Conservation (phyloP, 2,888 invertebrate genomes). For the Isoperla grammatica region DNA sequence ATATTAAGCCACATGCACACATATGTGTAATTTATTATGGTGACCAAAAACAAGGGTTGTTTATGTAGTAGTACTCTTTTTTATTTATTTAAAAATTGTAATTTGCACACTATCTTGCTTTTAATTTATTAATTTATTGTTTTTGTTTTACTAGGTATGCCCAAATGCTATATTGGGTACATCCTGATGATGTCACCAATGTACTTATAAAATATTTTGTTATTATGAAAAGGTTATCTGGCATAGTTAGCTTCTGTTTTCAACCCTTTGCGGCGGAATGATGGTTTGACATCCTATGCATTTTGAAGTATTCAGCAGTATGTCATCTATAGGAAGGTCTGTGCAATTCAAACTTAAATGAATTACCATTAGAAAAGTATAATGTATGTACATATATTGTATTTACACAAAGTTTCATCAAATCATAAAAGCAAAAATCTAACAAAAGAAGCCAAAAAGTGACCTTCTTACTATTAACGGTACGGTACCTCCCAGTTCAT, state of each 20-base stretch:
- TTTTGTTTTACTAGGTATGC: not conserved
- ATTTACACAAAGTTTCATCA: conserved; percentile 28
- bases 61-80: not conserved
- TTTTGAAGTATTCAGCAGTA: no score
- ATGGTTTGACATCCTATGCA: no score
- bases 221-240: not conserved
- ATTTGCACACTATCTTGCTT: not conserved
- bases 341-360: no score
- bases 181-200: conserved; percentile 2
- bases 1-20: not conserved
- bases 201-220: not conserved
- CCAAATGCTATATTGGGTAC: not conserved
- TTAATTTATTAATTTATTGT: conserved; percentile 1
- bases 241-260: not conserved
- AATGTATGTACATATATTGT: not conserved
- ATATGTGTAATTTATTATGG: not conserved
- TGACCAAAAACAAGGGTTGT: not conserved
- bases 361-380: no score
- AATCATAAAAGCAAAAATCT: conserved; percentile 25
- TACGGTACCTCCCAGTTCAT: conserved; percentile 42
- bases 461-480: conserved; percentile 43
- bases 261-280: no score
- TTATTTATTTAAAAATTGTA: not conserved
- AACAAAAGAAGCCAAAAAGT: conserved; percentile 39
- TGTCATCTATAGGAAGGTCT: no score